Conservation (phyloP, 1,140 invertebrate genomes). For the Drosophila insularis region DNA sequence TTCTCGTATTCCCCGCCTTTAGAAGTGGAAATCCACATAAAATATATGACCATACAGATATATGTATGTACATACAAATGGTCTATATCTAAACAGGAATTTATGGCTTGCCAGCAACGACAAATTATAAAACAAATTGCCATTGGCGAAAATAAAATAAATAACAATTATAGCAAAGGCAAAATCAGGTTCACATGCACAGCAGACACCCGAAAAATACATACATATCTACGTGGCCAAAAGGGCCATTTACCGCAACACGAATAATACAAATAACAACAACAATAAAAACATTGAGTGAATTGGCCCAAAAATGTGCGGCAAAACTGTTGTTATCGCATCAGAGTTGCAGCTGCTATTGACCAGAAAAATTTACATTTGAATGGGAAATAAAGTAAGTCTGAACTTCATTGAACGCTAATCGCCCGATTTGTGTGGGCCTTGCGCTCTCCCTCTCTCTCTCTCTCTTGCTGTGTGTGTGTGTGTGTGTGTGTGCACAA, state of each 20-base stretch:
- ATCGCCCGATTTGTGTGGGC: slow-evolving; percentile 46
- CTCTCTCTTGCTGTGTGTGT: neutral
- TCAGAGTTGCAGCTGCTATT: slow-evolving; percentile 19
- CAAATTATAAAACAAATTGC: slow-evolving; percentile 55
- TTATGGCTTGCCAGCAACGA: slow-evolving; percentile 31
- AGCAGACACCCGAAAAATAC: neutral
- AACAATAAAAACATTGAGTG: slow-evolving; percentile 1
- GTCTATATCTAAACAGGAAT: slow-evolving; percentile 39
- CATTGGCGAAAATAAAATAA: slow-evolving; percentile 51
- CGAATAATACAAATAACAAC: neutral
- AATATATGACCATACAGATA: slow-evolving; percentile 3
- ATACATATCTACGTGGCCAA: neutral
- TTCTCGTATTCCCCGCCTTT: neutral
- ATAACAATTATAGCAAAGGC: slow-evolving; percentile 59
- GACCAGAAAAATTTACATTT: slow-evolving; percentile 53
- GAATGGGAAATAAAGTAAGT: slow-evolving; percentile 66
- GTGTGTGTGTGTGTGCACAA: neutral
- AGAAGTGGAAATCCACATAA: slow-evolving; percentile 2
- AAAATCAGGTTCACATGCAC: slow-evolving; percentile 42
- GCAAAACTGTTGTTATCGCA: slow-evolving; percentile 41
- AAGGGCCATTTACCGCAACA: slow-evolving; percentile 5
- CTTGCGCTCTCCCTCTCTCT: no score
- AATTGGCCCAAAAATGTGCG: slow-evolving; percentile 41
- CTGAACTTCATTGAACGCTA: slow-evolving; percentile 57
- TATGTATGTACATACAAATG: slow-evolving; percentile 17